Base-by-base conservation (phyloP, 2,113 vertebrate species). In the Pogonocichla stellata region DNA sequence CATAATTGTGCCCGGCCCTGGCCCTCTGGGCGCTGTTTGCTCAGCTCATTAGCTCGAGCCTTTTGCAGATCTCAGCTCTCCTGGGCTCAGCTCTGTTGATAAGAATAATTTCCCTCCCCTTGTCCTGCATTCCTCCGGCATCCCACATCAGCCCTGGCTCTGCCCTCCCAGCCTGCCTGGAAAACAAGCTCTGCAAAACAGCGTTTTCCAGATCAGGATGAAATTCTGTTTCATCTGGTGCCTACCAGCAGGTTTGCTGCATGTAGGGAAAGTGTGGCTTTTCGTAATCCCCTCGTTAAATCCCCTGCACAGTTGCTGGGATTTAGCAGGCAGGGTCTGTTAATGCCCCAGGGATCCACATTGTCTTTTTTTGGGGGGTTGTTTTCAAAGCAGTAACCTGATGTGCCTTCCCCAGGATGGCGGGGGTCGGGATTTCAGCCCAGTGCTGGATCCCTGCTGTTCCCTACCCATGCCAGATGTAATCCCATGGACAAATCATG, bases 281-380 rank as follows among this genome's bases (percentile, higher is more conserved):
- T 64, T 33, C 5, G 5, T 96, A 97, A 96, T 97, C 92, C 86
- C 77, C 73, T 9, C 2, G 6, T 6, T 85, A 94, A 96, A 96
- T 96, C 95, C 88, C 40, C 87, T 9, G 86, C 71, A 24, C 84
- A 47, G 92, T 56, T 60, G 70, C 90, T 91, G 89, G 91, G 94
- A 81, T 96, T 97, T 96, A 94, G 91, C 89, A n/a, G 79, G 88
- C 74, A 8, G 66, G 80, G 56, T 36, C 78, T 66, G 69, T 66
- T 88, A 79, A 83, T 67, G 10, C 83, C 83, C 47, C 65, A 17
- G 64, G 40, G 81, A 80, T 56, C 8, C 6, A 33, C 60, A 19
- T 34, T 79, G 78, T 51, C 19, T 69, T n/a, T 74, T 83, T 64
- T 60, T 1, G 29, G 45, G 66, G 5, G 74, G 70, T 57, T 87